Percentiles rank a stretch among this genome's conserved stretches.
phyloP scores from a whole-genome alignment of 2,888 invertebrate genomes.

The Drosophila maculinotata region DNA sequence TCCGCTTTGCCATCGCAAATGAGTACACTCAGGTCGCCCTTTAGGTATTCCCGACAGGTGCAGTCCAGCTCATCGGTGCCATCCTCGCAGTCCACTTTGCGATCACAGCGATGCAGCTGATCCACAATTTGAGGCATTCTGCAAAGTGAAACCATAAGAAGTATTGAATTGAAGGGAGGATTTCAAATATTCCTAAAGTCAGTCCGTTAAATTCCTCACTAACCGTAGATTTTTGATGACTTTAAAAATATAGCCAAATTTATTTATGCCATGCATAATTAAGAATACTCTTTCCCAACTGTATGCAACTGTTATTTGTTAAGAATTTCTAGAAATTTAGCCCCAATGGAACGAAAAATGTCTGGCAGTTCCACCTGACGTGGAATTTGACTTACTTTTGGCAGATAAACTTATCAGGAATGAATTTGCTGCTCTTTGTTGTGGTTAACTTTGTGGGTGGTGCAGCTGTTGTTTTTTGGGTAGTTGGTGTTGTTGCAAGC shows the following conservation, averaged over 20 bases:
- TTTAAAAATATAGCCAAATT: no score
- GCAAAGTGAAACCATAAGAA: conserved; percentile 57
- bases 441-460: not conserved
- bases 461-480: conserved; percentile 4
- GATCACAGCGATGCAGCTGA: conserved; percentile 88
- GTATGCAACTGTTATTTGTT: not conserved
- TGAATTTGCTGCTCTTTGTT: conserved; percentile 13
- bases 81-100: conserved; percentile 91
- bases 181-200: no score
- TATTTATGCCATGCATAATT: no score
- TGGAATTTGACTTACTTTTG: conserved; percentile 67
- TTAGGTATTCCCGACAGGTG: conserved; percentile 89
- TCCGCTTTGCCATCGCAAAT: conserved; percentile 92
- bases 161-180: not conserved
- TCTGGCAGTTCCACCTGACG: not conserved
- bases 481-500: conserved; percentile 1
- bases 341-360: not conserved
- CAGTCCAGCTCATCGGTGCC: conserved; percentile 92
- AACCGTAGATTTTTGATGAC: no score
- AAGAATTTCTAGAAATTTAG: not conserved
- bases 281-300: no score
- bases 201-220: no score
- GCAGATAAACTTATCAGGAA: conserved; percentile 74
- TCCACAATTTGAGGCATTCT: conserved; percentile 89
- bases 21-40: conserved; percentile 85